These are phyloP conservation scores for Psilanteris sp. DNA, from an alignment of 1,140 invertebrate genomes.

Conservation along the genomic window DNA sequence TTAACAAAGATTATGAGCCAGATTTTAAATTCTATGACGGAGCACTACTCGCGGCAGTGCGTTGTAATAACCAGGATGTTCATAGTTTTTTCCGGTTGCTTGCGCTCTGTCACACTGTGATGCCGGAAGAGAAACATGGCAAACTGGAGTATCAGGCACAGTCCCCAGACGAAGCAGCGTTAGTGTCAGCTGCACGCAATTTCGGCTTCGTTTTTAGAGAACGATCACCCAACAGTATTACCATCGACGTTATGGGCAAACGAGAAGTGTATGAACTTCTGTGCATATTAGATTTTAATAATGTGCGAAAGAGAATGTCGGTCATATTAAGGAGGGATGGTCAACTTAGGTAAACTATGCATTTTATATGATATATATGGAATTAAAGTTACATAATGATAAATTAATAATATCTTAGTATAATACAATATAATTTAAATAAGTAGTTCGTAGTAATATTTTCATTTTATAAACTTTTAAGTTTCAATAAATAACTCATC, in stretches of 20 bases:
- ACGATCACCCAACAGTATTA: conserved; percentile 94
- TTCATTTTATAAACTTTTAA: too few species aligned
- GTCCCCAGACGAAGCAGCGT: conserved; percentile 97
- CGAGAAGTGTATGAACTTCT: conserved; percentile 95
- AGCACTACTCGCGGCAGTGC: conserved; percentile 91
- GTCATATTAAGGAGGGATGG: conserved; percentile 94
- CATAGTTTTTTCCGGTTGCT: conserved; percentile 94
- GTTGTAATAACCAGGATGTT: conserved; percentile 85
- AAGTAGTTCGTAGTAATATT: too few species aligned
- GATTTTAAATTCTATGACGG: conserved; percentile 97
- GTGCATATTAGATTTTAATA: conserved; percentile 99
- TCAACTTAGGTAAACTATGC: conserved; percentile 82
- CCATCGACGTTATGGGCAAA: conserved; percentile 92
- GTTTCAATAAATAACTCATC: too few species aligned
- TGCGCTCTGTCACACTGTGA: conserved; percentile 97
- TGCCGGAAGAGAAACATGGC: conserved; percentile 94
- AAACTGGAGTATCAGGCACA: conserved; percentile 92
- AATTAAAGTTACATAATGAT: too few species aligned
- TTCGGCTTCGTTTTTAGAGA: conserved; percentile 99
- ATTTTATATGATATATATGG: too few species aligned
- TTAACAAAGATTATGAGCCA: conserved; percentile 94
- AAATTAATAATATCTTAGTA: too few species aligned
- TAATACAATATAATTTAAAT: too few species aligned
- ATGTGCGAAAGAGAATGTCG: conserved; percentile 99
- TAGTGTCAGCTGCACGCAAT: conserved; percentile 98